Conservation (phyloP, 2,797 vertebrate species). For the Poecilia velifera region DNA sequence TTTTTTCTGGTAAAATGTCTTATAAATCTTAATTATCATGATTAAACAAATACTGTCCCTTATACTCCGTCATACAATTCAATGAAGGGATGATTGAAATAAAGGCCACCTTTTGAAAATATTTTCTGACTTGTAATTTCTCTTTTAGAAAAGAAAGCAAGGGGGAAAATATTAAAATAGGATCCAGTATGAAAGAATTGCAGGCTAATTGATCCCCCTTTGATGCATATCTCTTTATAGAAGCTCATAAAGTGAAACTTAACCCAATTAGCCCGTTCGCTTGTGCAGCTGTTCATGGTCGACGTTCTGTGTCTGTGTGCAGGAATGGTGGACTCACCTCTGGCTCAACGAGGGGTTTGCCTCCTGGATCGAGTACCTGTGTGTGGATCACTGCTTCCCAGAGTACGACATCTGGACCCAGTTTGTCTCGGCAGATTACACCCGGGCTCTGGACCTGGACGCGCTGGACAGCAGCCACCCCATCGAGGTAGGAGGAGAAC, state of each 20-base stretch:
- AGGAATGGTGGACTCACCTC: conserved; percentile 99
- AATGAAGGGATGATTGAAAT: neutral
- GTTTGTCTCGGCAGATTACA: conserved; percentile 98
- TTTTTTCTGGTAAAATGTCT: neutral
- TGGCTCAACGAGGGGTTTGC: conserved; percentile 99
- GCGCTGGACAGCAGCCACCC: conserved; percentile 99
- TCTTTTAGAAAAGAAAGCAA: neutral
- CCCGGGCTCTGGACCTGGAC: conserved; percentile 95
- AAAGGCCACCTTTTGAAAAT: neutral
- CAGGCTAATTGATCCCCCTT: neutral
- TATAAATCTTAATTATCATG: neutral
- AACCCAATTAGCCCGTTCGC: neutral
- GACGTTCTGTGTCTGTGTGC: conserved; percentile 7
- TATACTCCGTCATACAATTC: neutral
- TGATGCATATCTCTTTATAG: neutral
- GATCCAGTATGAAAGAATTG: neutral
- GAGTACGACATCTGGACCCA: conserved; percentile 99
- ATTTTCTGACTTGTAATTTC: no score
- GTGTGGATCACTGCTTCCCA: conserved; percentile 98
- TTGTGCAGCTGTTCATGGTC: neutral
- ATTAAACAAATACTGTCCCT: neutral
- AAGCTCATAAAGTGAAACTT: neutral
- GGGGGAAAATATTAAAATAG: neutral
- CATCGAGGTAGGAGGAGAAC: conserved; percentile 86
- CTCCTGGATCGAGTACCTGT: conserved; percentile 99